Base-by-base conservation (phyloP, 2,797 vertebrate genomes). In the Peromyscus attwateri region DNA sequence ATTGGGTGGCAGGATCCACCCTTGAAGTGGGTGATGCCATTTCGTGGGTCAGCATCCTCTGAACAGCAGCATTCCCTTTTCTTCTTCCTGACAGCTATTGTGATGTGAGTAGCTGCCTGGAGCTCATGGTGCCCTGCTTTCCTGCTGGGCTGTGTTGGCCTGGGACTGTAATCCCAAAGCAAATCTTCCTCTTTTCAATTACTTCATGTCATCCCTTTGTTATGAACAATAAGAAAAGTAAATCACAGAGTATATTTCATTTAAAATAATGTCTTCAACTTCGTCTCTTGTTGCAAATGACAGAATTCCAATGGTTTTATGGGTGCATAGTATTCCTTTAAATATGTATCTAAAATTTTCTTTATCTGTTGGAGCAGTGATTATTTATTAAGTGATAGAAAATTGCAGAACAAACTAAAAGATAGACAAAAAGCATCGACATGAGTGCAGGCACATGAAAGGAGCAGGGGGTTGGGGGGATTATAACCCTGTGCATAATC, bases 391-490 rank as follows among this genome's bases (percentile, higher is more conserved):
- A 55, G 23, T 73, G 16, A 12, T 81, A 14, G 7, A 17, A 64
- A 84, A 19, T 46, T 62, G n/a, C 6, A 77, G 3, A 9, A 73
- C 3, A 66, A 90, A 12, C 0, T 70, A 16, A 34, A 80, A 87
- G 60, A 19, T 34, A 29, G 16, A 4, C 1, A 1, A 77, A 66
- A 0, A 46, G 3, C 3, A 64, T 37, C 4, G 52, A 14, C 16
- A 12, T 37, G 29, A 62, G 1, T 19, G 79, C 17, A 55, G 2
- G 37, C 17, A 29, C 6, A 62, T 55, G n/a, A 5, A 75, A 31
- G 21, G 17, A n/a, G 34, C 16, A 10, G 4, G 31, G 37, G 12
- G 64, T 77, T 55, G 55, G 64, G 34, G 62, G 17, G 49, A 52
- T 62, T 93, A 3, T 62, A 81, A 85, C 14, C 19, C 49, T 57